A percentile compares a stretch with the other conserved stretches of the same genome.
Evolutionary conservation across 2,113 vertebrate species (phyloP).

Genomic region (Syngnathus typhle): DNA sequence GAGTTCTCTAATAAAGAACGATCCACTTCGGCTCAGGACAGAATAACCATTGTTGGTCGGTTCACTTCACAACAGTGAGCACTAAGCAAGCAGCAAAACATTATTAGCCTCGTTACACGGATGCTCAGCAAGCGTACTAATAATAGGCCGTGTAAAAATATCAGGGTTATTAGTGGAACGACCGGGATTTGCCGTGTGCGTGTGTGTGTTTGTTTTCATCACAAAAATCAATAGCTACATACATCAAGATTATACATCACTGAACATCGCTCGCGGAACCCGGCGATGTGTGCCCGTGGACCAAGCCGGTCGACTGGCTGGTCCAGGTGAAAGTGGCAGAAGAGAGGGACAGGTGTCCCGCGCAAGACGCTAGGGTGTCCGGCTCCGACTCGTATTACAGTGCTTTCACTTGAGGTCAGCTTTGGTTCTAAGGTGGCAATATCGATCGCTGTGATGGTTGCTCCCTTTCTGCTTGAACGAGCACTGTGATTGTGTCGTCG

Average conservation of each 20-base stretch:
- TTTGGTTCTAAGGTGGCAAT: not conserved
- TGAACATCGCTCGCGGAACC: not conserved
- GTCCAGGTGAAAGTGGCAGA: slow-evolving; percentile 37
- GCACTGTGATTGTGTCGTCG: not conserved
- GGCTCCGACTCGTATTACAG: not conserved
- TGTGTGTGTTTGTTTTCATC: not conserved
- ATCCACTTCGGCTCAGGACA: not conserved
- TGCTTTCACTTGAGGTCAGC: not conserved
- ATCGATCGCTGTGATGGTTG: not conserved
- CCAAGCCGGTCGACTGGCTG: too few species aligned
- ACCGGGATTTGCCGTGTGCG: slow-evolving; percentile 11
- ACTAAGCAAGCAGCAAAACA: not conserved
- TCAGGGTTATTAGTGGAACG: slow-evolving; percentile 28
- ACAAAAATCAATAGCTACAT: not conserved
- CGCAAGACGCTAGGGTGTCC: slow-evolving; percentile 16
- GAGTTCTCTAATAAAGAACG: not conserved
- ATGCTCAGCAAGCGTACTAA: slow-evolving; percentile 36
- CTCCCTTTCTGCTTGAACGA: not conserved
- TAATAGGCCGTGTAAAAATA: slow-evolving; percentile 59
- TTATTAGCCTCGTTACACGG: slow-evolving; percentile 4
- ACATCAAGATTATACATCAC: too few species aligned
- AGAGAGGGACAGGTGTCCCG: slow-evolving; percentile 39
- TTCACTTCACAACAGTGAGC: not conserved
- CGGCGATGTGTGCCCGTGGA: not conserved
- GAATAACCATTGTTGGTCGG: not conserved